Percentiles rank a stretch among this genome's conserved stretches.
These are phyloP conservation scores for Cisticola juncidis DNA, from an alignment of 2,113 vertebrate genomes.

Conservation along the genomic window DNA sequence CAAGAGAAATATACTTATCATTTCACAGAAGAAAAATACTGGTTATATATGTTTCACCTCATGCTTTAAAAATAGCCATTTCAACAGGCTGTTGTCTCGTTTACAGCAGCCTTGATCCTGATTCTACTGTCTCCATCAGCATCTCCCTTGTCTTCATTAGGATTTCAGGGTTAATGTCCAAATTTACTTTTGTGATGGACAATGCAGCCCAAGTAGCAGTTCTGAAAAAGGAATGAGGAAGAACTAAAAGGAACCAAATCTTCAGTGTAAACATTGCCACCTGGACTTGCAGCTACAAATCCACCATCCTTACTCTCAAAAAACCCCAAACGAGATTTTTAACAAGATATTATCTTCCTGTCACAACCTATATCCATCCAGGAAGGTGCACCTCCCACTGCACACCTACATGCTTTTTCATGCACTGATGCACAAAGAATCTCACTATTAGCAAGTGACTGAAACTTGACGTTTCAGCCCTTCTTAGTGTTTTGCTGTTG, in stretches of 20 bases:
- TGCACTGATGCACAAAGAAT: background rate
- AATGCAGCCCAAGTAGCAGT: background rate
- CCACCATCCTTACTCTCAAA: background rate
- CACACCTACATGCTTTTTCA: background rate
- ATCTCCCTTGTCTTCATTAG: background rate
- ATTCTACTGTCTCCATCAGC: background rate
- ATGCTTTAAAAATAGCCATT: background rate
- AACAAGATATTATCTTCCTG: background rate
- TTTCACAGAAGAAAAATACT: background rate
- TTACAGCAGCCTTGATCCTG: background rate
- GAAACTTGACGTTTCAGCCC: background rate
- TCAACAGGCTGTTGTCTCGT: background rate
- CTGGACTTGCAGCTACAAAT: background rate
- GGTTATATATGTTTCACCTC: background rate
- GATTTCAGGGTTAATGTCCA: background rate
- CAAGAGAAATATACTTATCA: background rate
- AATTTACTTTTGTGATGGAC: background rate
- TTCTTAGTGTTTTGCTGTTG: background rate
- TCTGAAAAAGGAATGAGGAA: background rate
- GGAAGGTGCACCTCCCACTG: background rate
- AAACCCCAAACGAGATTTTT: background rate
- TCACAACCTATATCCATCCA: background rate
- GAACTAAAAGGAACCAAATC: background rate
- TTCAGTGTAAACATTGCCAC: background rate
- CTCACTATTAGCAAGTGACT: background rate